Conservation (phyloP, 2,797 vertebrate genomes). For the Acanthurus tractus region DNA sequence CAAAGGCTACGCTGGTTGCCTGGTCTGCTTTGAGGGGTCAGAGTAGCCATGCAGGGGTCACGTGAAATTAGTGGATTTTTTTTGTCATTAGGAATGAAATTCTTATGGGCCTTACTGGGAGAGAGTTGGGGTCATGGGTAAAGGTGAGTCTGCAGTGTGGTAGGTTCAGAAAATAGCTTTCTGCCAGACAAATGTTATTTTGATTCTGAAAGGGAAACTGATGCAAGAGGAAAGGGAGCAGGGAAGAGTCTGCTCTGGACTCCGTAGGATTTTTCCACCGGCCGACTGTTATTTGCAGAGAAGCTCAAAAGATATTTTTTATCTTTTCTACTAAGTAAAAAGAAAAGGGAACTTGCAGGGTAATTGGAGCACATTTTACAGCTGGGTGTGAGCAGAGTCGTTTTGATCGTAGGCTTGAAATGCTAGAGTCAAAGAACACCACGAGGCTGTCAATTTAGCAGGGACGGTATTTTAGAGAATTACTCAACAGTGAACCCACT, state of each 20-base stretch:
- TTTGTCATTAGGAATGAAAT: conserved; percentile 79
- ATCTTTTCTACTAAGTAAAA: conserved; percentile 28
- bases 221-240: conserved; percentile 54
- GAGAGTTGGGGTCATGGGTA: conserved; percentile 46
- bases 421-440: conserved; percentile 72
- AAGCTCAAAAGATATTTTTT: conserved; percentile 50
- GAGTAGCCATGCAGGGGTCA: conserved; percentile 66
- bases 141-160: conserved; percentile 65
- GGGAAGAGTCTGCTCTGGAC: conserved; percentile 45
- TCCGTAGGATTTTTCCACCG: conserved; percentile 66
- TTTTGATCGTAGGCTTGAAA: conserved; percentile 63
- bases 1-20: conserved; percentile 52
- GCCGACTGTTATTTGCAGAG: conserved; percentile 48
- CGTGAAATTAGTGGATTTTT: conserved; percentile 77
- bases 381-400: conserved; percentile 39
- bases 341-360: conserved; percentile 19
- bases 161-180: conserved; percentile 73
- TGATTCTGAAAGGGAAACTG: conserved; percentile 72
- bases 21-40: conserved; percentile 62
- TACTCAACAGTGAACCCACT: conserved; percentile 64
- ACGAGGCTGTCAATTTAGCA: conserved; percentile 47
- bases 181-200: conserved; percentile 68
- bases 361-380: conserved; percentile 37
- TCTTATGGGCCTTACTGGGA: conserved; percentile 62
- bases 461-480: conserved; percentile 57